Base-by-base conservation (phyloP, 2,888 invertebrate genomes). In the Pterostichus niger region DNA sequence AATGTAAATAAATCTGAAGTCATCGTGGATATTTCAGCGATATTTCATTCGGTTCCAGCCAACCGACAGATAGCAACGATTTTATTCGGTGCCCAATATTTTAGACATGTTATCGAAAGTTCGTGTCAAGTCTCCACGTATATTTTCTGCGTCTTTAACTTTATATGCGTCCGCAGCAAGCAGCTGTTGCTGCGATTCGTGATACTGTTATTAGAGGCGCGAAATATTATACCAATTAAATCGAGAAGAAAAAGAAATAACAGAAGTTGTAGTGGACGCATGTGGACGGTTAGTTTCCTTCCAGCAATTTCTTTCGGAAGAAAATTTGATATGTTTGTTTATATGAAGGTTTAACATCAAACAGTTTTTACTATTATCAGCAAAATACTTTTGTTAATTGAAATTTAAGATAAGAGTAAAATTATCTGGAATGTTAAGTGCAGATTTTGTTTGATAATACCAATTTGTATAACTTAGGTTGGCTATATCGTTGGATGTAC, bases 211-310 rank as follows among this genome's bases (percentile, higher is more conserved):
- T 64, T 64, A 64, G 33, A 35, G 64, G 64, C 35, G 64, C 64
- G 64, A 64, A 64, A 64, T 64, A 64, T 64, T 64, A 64, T 64
- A 11, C 64, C 64, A 64, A 64, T 64, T 64, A 64, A 64, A 40
- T 64, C 64, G 35, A 35, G 64, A 64, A 64, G 59, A 59, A 64
- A 64, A 64, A 64, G 64, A 64, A 64, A 64, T 64, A 35, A 64
- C 64, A 35, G 33, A 64, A 64, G 13, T 64, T 33, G 24, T 24
- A 2, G 1, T 24, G 64, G 64, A 64, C 64, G 35, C 64, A 35
- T 13, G 33, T 64, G 35, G 64, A 35, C 59, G 31, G 0, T 11
- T 5, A 6, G 49, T 49, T 49, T 49, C 5, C 49, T 49, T n/a
- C 49, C 33, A 6, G 35, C 33, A 33, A 64, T 33, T 64, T 64